Percentiles rank a stretch among this genome's conserved stretches.
These are phyloP conservation scores for Cynoglossus semilaevis DNA, from an alignment of 2,113 vertebrate genomes.

Conservation along the genomic window DNA sequence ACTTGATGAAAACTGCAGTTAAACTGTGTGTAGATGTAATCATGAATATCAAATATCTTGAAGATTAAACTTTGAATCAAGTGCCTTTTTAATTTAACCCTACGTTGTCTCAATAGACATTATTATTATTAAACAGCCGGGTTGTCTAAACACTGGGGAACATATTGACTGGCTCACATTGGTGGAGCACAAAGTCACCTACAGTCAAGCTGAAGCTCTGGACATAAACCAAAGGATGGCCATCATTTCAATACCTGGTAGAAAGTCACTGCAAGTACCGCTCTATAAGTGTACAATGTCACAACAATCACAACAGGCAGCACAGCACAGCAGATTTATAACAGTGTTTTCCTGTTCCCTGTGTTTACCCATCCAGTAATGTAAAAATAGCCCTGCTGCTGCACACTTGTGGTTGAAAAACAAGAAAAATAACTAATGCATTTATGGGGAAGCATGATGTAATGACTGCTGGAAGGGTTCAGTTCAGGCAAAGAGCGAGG, in stretches of 20 bases:
- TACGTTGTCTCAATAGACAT: too few species aligned
- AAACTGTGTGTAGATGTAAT: too few species aligned
- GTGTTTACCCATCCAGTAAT: conserved; percentile 26
- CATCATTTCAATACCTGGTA: conserved; percentile 25
- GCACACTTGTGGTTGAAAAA: conserved; percentile 21
- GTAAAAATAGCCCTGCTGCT: conserved; percentile 45
- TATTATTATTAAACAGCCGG: background rate
- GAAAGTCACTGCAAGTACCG: conserved; percentile 17
- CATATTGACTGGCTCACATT: background rate
- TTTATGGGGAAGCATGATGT: background rate
- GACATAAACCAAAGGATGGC: conserved; percentile 6
- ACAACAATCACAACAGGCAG: conserved; percentile 39
- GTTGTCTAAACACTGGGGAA: background rate
- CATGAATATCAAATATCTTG: too few species aligned
- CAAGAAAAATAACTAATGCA: conserved; percentile 11
- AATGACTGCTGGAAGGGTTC: background rate
- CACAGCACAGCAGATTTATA: conserved; percentile 37
- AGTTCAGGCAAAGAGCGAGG: background rate
- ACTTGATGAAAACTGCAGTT: too few species aligned
- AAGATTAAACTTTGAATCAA: too few species aligned
- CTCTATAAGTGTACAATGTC: conserved; percentile 16
- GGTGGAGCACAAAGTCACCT: background rate
- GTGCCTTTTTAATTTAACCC: too few species aligned
- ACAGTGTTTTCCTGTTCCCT: conserved; percentile 23
- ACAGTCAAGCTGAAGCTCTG: background rate